phyloP scores from a whole-genome alignment of 2,113 vertebrate species.

The Mesitornis unicolor region DNA sequence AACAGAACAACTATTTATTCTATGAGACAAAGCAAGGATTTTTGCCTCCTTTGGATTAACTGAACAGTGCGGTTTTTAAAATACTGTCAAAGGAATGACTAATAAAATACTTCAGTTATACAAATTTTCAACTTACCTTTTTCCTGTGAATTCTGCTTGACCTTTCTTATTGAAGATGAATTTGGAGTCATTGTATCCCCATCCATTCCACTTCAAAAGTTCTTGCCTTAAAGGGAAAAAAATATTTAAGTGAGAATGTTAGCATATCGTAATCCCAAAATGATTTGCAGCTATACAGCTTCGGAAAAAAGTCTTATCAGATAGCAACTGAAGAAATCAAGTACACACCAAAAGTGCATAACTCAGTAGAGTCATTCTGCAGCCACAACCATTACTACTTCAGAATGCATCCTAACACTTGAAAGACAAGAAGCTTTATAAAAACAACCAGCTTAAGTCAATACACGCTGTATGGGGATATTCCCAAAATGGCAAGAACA shows the following conservation, averaged over 20 bases:
- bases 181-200: constrained; percentile 96
- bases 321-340: not conserved
- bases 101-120: not conserved
- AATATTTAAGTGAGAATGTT: not conserved
- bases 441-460: not conserved
- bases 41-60: not conserved
- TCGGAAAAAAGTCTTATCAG: not conserved
- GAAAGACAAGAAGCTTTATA: not conserved
- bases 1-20: not conserved
- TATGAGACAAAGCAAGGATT: not conserved
- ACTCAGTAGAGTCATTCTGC: not conserved
- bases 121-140: constrained; percentile 78
- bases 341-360: not conserved
- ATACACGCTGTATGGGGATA: not conserved
- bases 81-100: not conserved
- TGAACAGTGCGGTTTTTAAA: not conserved
- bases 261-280: not conserved
- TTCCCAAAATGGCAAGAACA: not conserved
- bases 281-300: not conserved
- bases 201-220: constrained; percentile 98
- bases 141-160: constrained; percentile 94
- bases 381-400: not conserved
- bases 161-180: constrained; percentile 97
- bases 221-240: constrained; percentile 84
- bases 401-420: not conserved